phyloP scores from a whole-genome alignment of 2,888 invertebrate genomes.

The Ophion costatus region DNA sequence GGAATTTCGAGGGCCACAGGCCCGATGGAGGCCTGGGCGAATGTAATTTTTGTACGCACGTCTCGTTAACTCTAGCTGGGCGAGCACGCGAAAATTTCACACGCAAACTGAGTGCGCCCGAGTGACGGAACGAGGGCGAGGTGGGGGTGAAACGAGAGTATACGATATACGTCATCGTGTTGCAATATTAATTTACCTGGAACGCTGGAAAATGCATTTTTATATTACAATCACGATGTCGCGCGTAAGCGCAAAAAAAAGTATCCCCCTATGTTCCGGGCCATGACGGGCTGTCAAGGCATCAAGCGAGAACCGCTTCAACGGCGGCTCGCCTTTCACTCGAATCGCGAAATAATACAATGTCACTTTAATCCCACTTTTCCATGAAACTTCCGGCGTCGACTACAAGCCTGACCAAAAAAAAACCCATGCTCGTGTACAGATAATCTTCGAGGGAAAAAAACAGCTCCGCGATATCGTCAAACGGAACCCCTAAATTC shows the following conservation, averaged over 20 bases:
- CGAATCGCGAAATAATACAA: background rate
- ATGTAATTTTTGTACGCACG: slow-evolving; percentile 56
- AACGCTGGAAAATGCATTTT: slow-evolving; percentile 36
- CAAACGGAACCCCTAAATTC: too few relatives aligned
- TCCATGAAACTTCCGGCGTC: too few relatives aligned
- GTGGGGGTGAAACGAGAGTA: background rate
- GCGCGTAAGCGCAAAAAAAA: slow-evolving; percentile 2
- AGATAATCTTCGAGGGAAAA: too few relatives aligned
- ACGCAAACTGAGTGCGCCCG: background rate
- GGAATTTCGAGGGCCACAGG: slow-evolving; percentile 1
- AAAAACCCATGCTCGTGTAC: too few relatives aligned
- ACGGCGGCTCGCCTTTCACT: too few relatives aligned
- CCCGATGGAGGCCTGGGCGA: slow-evolving; percentile 44
- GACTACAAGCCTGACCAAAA: background rate
- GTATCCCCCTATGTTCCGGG: background rate
- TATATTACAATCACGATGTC: slow-evolving; percentile 20
- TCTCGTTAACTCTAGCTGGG: slow-evolving; percentile 58
- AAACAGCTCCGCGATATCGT: too few relatives aligned
- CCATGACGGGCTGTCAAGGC: background rate
- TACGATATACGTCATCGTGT: slow-evolving; percentile 35
- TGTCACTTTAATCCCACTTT: too few relatives aligned
- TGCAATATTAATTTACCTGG: slow-evolving; percentile 43
- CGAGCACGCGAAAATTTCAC: background rate
- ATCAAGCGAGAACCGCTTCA: background rate
- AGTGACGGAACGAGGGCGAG: background rate